A percentile compares a stretch with the other conserved stretches of the same genome.
Conservation (phyloP, 64 coral and sea anemone genomes). For the Orbicella faveolata region DNA sequence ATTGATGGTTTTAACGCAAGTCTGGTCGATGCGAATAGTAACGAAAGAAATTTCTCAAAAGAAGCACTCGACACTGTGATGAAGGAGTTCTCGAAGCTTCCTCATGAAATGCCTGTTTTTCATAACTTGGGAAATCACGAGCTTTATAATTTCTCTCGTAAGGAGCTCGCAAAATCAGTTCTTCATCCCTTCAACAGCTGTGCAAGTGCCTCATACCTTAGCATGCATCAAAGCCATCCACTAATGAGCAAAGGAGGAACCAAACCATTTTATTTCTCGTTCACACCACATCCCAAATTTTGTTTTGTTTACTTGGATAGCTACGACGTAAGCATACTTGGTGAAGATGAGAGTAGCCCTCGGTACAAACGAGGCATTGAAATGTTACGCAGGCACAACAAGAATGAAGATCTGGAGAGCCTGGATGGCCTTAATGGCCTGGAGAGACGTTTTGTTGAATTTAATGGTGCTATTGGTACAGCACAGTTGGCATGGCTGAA, state of each 20-base stretch:
- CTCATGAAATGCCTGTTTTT: slow-evolving; percentile 36
- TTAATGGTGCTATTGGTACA: slow-evolving; percentile 68
- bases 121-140: slow-evolving; percentile 90
- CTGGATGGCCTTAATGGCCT: slow-evolving; percentile 40
- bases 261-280: slow-evolving; percentile 62
- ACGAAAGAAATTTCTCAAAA: slow-evolving; percentile 19
- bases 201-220: not conserved
- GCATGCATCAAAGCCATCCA: not conserved
- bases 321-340: slow-evolving; percentile 67
- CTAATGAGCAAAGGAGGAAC: not conserved
- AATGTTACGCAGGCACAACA: slow-evolving; percentile 60
- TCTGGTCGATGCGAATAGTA: not conserved
- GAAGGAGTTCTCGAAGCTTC: slow-evolving; percentile 63
- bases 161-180: slow-evolving; percentile 22
- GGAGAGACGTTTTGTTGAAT: slow-evolving; percentile 41
- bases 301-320: slow-evolving; percentile 76
- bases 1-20: slow-evolving; percentile 71
- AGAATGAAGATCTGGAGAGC: slow-evolving; percentile 46
- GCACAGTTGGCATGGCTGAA: slow-evolving; percentile 65
- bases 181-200: slow-evolving; percentile 39
- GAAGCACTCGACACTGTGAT: slow-evolving; percentile 61
- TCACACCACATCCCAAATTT: slow-evolving; percentile 62
- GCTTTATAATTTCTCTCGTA: slow-evolving; percentile 64
- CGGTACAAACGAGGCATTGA: slow-evolving; percentile 47
- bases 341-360: slow-evolving; percentile 25